A percentile compares a stretch with the other conserved stretches of the same genome.
phyloP scores from a whole-genome alignment of 1,140 invertebrate species.

The Lepeophtheirus salmonis region DNA sequence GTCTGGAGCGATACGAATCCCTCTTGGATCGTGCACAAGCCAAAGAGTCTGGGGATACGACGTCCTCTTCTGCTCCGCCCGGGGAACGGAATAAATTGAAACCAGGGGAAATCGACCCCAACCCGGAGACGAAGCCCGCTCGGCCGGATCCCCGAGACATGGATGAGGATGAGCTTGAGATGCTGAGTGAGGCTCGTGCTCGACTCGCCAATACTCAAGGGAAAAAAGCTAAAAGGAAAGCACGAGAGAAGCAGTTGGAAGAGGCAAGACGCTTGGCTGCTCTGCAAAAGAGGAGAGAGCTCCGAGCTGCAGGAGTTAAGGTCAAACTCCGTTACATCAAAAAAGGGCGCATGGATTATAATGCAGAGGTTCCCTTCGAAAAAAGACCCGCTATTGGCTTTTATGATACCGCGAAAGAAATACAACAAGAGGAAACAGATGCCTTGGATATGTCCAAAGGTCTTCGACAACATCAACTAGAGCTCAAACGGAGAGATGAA shows the following conservation, averaged over 20 bases:
- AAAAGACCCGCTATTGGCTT: constrained; percentile 77
- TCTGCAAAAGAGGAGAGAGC: constrained; percentile 79
- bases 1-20: constrained; percentile 91
- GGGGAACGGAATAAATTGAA: constrained; percentile 85
- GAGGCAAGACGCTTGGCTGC: constrained; percentile 88
- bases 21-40: constrained; percentile 96
- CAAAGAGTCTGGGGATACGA: constrained; percentile 59
- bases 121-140: constrained; percentile 97
- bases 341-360: constrained; percentile 60
- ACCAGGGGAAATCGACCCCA: constrained; percentile 97
- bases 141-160: constrained; percentile 98
- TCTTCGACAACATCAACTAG: constrained; percentile 68
- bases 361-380: constrained; percentile 92
- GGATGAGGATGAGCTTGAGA: constrained; percentile 99
- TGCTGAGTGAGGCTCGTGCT: constrained; percentile 95
- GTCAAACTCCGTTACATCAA: constrained; percentile 29
- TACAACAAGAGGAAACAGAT: neutral
- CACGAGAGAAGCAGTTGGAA: constrained; percentile 92
- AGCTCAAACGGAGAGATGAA: constrained; percentile 70
- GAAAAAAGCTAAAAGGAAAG: constrained; percentile 97
- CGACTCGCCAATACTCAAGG: constrained; percentile 97
- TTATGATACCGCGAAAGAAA: constrained; percentile 76
- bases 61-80: constrained; percentile 24
- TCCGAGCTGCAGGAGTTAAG: constrained; percentile 94
- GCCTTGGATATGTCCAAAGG: constrained; percentile 14